Percentiles rank a stretch among this genome's conserved stretches.
Evolutionary conservation across 2,113 vertebrate species (phyloP).

Genomic region (Pongo pygmaeus): DNA sequence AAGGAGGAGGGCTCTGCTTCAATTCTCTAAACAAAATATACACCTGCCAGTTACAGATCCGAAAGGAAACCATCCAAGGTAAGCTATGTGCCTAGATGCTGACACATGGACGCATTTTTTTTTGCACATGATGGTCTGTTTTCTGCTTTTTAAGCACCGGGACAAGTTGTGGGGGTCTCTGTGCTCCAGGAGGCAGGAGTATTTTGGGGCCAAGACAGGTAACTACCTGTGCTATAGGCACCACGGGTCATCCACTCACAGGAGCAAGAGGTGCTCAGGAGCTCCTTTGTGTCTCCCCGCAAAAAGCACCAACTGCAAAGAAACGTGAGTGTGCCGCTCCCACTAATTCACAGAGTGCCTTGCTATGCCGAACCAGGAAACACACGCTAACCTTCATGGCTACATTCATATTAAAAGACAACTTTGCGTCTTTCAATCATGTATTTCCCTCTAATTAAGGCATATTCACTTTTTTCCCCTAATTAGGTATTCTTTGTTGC

Average conservation of each 20-base stretch:
- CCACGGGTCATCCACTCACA: not conserved
- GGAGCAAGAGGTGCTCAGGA: not conserved
- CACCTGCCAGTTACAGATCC: conserved; percentile 12
- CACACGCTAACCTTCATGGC: conserved; percentile 49
- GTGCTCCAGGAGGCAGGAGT: not conserved
- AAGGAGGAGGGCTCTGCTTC: conserved; percentile 66
- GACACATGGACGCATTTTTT: not conserved
- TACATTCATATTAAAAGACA: conserved; percentile 74
- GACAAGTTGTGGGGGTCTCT: not conserved
- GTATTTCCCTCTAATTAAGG: conserved; percentile 85
- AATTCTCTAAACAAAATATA: conserved; percentile 32
- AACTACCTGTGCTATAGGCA: not conserved
- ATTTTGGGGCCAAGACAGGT: too few species aligned
- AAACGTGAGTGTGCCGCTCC: not conserved
- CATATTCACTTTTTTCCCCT: conserved; percentile 85
- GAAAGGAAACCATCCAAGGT: not conserved
- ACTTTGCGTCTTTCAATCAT: conserved; percentile 83
- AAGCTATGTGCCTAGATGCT: not conserved
- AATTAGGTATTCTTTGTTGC: conserved; percentile 90
- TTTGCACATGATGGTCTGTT: conserved; percentile 12
- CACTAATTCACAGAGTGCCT: not conserved
- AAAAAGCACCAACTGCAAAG: conserved; percentile 15
- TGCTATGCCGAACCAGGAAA: conserved; percentile 12
- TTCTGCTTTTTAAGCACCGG: not conserved
- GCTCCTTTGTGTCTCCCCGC: conserved; percentile 36